Evolutionary conservation across 2,797 vertebrate species (phyloP).

Genomic region (Microcaecilia unicolor): DNA sequence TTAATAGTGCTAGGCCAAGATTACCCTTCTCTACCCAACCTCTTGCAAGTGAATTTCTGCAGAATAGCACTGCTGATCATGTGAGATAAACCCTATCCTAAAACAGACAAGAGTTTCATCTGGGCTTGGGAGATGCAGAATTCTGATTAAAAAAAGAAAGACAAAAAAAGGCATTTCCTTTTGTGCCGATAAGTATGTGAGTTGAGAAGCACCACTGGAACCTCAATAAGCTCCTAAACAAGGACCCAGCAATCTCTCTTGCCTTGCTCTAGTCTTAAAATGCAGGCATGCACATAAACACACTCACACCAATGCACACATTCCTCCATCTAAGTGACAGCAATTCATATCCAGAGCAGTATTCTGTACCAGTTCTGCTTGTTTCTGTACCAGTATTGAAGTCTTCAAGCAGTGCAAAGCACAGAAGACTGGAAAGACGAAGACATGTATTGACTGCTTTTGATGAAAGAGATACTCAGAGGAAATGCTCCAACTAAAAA

Average conservation of each 20-base stretch:
- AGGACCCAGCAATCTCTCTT: conserved; percentile 33
- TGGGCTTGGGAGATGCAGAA: conserved; percentile 62
- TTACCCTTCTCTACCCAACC: too few relatives aligned
- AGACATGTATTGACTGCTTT: too few relatives aligned
- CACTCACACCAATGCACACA: too few relatives aligned
- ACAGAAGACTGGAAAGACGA: too few relatives aligned
- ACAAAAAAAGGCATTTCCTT: conserved; percentile 73
- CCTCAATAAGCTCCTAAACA: conserved; percentile 17
- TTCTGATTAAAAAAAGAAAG: conserved; percentile 74
- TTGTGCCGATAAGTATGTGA: conserved; percentile 42
- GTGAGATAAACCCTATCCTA: conserved; percentile 56
- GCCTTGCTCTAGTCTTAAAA: conserved; percentile 32
- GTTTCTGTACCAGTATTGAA: too few relatives aligned
- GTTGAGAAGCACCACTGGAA: conserved; percentile 47
- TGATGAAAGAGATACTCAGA: too few relatives aligned
- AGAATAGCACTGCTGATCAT: conserved; percentile 41
- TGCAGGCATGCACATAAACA: too few relatives aligned
- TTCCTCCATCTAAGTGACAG: conserved; percentile 19
- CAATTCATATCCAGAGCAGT: conserved; percentile 47
- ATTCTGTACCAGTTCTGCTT: too few relatives aligned
- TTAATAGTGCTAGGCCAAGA: too few relatives aligned
- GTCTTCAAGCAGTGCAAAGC: too few relatives aligned
- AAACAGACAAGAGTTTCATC: conserved; percentile 39
- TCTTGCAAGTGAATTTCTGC: conserved; percentile 40
- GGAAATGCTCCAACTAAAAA: too few relatives aligned